Percentiles rank a stretch among this genome's conserved stretches.
These are phyloP conservation scores for Caenorhabditis briggsae DNA, from an alignment of 1,140 invertebrate genomes.

Conservation along the genomic window DNA sequence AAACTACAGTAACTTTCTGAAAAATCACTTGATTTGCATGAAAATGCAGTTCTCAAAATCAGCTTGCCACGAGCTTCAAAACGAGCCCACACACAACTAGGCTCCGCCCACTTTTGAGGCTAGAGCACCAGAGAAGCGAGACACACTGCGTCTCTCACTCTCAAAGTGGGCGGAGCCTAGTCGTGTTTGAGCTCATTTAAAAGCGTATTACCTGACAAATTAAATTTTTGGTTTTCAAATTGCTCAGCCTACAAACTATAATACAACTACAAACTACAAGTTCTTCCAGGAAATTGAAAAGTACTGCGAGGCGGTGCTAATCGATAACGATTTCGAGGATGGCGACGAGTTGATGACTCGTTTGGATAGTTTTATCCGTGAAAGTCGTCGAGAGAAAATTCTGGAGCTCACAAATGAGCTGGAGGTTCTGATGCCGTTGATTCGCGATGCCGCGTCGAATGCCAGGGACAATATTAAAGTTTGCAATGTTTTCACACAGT, in stretches of 20 bases:
- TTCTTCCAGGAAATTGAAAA: conserved; percentile 52
- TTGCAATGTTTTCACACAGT: conserved; percentile 65
- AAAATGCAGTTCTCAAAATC: no score
- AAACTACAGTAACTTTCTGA: no score
- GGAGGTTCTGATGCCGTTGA: conserved; percentile 61
- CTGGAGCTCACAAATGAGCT: conserved; percentile 59
- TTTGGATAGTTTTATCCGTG: neutral
- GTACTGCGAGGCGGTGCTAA: conserved; percentile 18
- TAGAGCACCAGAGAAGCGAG: no score
- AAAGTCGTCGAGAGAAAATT: conserved; percentile 53
- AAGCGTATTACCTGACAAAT: neutral
- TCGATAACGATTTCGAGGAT: conserved; percentile 53
- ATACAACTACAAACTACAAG: neutral
- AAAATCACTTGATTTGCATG: no score
- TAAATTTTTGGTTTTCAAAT: neutral
- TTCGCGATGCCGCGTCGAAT: conserved; percentile 64
- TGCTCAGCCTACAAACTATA: neutral
- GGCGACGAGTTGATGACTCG: conserved; percentile 9
- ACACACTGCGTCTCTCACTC: no score
- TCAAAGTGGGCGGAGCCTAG: no score
- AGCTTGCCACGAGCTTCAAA: no score
- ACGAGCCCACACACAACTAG: no score
- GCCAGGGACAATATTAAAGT: conserved; percentile 67
- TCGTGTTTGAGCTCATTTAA: no score
- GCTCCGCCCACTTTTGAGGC: no score